Percentiles rank a stretch among this genome's conserved stretches.
Conservation (phyloP, 2,113 vertebrate species). For the Burhinus bistriatus region DNA sequence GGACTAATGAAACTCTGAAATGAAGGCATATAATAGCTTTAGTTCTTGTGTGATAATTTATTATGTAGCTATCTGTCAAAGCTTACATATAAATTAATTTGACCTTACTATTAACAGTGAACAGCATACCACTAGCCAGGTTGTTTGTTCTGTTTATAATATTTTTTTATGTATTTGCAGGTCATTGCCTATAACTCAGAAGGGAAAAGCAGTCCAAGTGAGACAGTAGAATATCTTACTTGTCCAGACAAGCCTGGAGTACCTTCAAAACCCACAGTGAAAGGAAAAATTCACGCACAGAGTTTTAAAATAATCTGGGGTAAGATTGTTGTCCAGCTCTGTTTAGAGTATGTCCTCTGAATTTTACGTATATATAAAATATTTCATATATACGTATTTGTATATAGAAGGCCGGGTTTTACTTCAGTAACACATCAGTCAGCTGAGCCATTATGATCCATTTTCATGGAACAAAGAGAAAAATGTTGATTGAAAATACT, state of each 20-base stretch:
- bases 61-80: background rate
- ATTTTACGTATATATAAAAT: background rate
- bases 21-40: background rate
- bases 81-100: background rate
- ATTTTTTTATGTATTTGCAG: slow-evolving; percentile 63
- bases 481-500: background rate
- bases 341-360: background rate
- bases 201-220: slow-evolving; percentile 94
- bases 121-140: background rate
- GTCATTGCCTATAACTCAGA: slow-evolving; percentile 94
- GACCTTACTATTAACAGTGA: background rate
- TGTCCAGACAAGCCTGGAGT: slow-evolving; percentile 87
- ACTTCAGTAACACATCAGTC: background rate
- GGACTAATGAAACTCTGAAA: background rate
- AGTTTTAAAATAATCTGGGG: slow-evolving; percentile 93
- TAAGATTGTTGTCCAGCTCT: slow-evolving; percentile 65
- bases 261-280: slow-evolving; percentile 85
- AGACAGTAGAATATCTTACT: slow-evolving; percentile 86
- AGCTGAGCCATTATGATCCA: background rate
- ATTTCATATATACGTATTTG: background rate
- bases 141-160: background rate
- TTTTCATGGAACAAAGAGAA: background rate
- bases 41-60: background rate
- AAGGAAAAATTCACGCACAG: slow-evolving; percentile 88
- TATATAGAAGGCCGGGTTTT: background rate